Evolutionary conservation across 2,797 vertebrate species (phyloP).

Genomic region (Scomberomorus guttatus): DNA sequence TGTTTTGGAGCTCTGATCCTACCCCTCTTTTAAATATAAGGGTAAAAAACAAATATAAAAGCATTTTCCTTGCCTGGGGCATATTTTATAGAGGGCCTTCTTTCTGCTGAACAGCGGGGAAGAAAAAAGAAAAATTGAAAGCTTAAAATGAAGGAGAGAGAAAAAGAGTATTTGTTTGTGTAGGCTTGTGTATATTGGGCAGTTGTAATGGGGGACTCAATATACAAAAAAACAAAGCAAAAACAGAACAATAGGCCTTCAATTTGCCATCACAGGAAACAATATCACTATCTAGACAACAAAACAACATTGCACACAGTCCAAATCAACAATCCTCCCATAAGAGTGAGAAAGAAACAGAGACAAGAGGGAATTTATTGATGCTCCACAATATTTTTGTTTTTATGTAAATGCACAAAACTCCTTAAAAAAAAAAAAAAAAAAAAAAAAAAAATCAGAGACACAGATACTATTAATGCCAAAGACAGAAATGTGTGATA

Average conservation of each 20-base stretch:
- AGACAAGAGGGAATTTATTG: not conserved
- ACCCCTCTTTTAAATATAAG: slow-evolving; percentile 13
- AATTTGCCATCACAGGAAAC: slow-evolving; percentile 26
- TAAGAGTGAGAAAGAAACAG: not conserved
- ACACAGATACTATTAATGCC: too few relatives aligned
- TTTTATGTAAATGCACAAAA: not conserved
- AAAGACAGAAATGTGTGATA: too few relatives aligned
- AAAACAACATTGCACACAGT: slow-evolving; percentile 23
- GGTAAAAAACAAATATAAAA: slow-evolving; percentile 26
- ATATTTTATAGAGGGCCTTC: not conserved
- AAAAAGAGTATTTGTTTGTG: not conserved
- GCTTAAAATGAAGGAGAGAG: not conserved
- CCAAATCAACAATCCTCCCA: slow-evolving; percentile 5
- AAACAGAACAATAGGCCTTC: not conserved
- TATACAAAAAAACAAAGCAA: not conserved
- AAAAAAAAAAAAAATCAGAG: too few relatives aligned
- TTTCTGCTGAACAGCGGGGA: slow-evolving; percentile 9
- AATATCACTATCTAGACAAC: not conserved
- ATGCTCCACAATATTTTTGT: not conserved
- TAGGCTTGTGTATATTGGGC: not conserved
- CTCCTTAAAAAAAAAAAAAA: too few relatives aligned
- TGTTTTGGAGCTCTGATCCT: slow-evolving; percentile 10
- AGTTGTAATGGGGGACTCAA: not conserved
- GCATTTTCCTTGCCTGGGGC: slow-evolving; percentile 17
- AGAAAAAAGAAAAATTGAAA: not conserved